Evolutionary conservation across 2,888 invertebrate species (phyloP).

Genomic region (Athrips mouffetella): DNA sequence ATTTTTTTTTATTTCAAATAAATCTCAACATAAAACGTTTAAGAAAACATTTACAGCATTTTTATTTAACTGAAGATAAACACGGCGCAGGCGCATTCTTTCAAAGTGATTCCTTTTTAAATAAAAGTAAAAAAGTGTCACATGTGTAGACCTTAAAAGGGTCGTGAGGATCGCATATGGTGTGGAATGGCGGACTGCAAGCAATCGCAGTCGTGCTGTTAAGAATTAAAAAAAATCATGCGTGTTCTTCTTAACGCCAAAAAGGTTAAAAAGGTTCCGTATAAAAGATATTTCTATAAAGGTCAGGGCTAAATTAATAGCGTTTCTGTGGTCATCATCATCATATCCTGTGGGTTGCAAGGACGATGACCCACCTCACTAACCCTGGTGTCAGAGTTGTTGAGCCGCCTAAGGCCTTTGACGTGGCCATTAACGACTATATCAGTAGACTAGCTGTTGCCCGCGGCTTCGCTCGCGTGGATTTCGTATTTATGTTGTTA

Average conservation of each 20-base stretch:
- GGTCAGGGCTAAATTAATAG: too few relatives aligned
- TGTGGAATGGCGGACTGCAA: conserved; percentile 44
- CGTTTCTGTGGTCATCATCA: too few relatives aligned
- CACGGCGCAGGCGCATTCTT: neutral
- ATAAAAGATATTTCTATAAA: too few relatives aligned
- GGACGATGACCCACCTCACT: too few relatives aligned
- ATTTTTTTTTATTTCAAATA: neutral
- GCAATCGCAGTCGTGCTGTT: conserved; percentile 42
- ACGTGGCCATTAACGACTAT: too few relatives aligned
- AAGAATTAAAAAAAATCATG: conserved; percentile 19
- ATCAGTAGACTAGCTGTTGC: too few relatives aligned
- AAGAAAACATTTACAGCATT: neutral
- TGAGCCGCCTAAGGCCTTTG: too few relatives aligned
- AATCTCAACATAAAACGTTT: neutral
- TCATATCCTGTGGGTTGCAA: too few relatives aligned
- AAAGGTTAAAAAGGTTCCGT: neutral
- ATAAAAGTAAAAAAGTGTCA: conserved; percentile 32
- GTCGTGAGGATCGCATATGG: conserved; percentile 31
- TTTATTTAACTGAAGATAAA: neutral
- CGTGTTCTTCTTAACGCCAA: neutral
- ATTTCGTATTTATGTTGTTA: too few relatives aligned
- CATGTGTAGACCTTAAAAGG: conserved; percentile 41
- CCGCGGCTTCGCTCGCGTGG: too few relatives aligned
- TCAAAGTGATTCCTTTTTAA: conserved; percentile 18
- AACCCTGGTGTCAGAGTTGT: too few relatives aligned